Conservation (phyloP, 1,140 invertebrate genomes). For the Oncopodura yosiiana region DNA sequence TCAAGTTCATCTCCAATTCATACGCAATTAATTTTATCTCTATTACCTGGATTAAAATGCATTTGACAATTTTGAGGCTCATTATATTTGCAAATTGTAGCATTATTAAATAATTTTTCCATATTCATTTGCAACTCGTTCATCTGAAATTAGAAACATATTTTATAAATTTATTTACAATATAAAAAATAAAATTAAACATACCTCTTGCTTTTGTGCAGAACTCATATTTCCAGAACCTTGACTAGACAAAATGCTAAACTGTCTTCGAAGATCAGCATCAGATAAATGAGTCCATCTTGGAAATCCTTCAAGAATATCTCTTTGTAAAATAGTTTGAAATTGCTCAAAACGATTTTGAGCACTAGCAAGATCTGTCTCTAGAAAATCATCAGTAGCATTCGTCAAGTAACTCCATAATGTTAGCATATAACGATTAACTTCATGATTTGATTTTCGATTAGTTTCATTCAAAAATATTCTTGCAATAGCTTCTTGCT, state of each 20-base stretch:
- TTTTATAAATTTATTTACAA: too few species aligned
- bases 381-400: too few species aligned
- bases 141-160: too few species aligned
- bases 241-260: conserved; percentile 9
- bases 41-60: conserved; percentile 66
- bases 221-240: conserved; percentile 24
- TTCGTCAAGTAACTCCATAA: too few species aligned
- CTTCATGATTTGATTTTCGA: too few species aligned
- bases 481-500: too few species aligned
- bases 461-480: too few species aligned
- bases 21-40: too few species aligned
- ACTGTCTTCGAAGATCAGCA: neutral
- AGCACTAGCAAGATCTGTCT: neutral
- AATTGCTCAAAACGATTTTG: conserved; percentile 6
- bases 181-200: too few species aligned
- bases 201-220: neutral
- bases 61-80: conserved; percentile 70
- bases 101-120: conserved; percentile 65
- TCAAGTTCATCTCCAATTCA: too few species aligned
- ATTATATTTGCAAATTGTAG: conserved; percentile 71
- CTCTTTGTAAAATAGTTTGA: conserved; percentile 4
- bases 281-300: conserved; percentile 13
- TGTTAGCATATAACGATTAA: too few species aligned
- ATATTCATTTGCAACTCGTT: conserved; percentile 44
- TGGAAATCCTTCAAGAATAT: conserved; percentile 15